Base-by-base conservation (phyloP, 2,888 invertebrate species). In the Caenorhabditis angaria region DNA sequence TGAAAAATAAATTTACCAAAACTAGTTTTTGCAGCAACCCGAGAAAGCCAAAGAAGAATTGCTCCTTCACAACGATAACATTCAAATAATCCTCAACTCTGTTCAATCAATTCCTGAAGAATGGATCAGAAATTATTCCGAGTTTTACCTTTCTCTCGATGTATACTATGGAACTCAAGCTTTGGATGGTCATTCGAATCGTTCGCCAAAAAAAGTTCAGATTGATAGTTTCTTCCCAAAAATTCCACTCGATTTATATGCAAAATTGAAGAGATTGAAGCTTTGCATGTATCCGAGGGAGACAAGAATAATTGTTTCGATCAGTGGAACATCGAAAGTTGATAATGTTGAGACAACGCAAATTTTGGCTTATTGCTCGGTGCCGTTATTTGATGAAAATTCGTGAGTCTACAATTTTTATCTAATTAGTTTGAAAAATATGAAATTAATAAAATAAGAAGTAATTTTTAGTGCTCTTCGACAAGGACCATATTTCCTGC, bases 61-160 rank as follows among this genome's bases (percentile, higher is more conserved):
- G 14, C 81, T 84, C 4, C 76, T 78, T 4, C 73, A 85, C 12
- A 82, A 78, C 55, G 89, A 89, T 57, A 84, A 81, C 47, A 80
- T 89, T 61, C 84, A 88, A 59, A 82, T 89, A 3, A 87, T 88
- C 67, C 82, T 89, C 14, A 88, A 89, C 51, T 87, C 85, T 1
- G 32, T 86, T 8, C 86, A 87, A 67, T 86, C 84, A 25, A 24
- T 87, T 27, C 83, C 84, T 0, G 68, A 73, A 1, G 64, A 75
- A 8, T 87, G 87, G 87, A 51, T 63, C 4, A 70, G 74, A 41
- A 66, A 75, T 12, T 79, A 69, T 56, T 61, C 66, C 0, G 78
- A 79, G 35, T 84, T 80, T 58, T 81, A 77, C 27, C 65, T 83
- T 53, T 76, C 82, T 14, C 78, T 81, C 12, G 77, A 82, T 62